These are phyloP conservation scores for Suricata suricatta DNA, from an alignment of 2,113 vertebrate genomes.

Conservation along the genomic window DNA sequence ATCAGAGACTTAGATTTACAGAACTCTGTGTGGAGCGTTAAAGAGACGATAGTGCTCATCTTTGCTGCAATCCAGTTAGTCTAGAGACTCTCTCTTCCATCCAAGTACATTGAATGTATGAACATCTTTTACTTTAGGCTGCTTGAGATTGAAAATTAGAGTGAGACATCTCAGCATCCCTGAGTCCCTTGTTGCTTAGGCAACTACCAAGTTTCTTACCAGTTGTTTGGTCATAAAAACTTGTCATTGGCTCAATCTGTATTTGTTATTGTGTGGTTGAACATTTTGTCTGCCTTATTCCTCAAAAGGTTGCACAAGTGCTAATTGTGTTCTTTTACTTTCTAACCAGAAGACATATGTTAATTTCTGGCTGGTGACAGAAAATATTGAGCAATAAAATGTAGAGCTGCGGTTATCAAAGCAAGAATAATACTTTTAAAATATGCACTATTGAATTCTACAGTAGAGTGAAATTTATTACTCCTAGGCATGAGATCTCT, in stretches of 20 bases:
- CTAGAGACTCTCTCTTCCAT: background rate
- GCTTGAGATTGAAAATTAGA: background rate
- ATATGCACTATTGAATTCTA: constrained; percentile 44
- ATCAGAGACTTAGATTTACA: background rate
- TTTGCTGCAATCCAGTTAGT: background rate
- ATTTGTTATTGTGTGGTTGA: constrained; percentile 37
- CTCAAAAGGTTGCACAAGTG: background rate
- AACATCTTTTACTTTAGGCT: background rate
- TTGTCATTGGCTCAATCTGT: background rate
- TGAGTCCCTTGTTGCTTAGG: background rate
- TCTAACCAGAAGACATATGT: constrained; percentile 5
- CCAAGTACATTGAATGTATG: background rate
- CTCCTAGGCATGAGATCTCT: background rate
- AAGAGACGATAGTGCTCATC: background rate
- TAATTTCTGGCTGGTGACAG: background rate
- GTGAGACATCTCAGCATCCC: background rate
- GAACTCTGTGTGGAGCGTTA: background rate
- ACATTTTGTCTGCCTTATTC: background rate
- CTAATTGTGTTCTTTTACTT: constrained; percentile 20
- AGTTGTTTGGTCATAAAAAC: background rate
- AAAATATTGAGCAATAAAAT: constrained; percentile 50
- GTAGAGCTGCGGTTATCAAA: constrained; percentile 8
- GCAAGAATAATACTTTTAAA: constrained; percentile 43
- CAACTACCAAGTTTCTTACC: background rate
- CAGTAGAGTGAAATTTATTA: constrained; percentile 42